A percentile compares a stretch with the other conserved stretches of the same genome.
These are phyloP conservation scores for Acanthaster planci DNA, from an alignment of 35 echinoderm and acorn worm genomes.

Conservation along the genomic window DNA sequence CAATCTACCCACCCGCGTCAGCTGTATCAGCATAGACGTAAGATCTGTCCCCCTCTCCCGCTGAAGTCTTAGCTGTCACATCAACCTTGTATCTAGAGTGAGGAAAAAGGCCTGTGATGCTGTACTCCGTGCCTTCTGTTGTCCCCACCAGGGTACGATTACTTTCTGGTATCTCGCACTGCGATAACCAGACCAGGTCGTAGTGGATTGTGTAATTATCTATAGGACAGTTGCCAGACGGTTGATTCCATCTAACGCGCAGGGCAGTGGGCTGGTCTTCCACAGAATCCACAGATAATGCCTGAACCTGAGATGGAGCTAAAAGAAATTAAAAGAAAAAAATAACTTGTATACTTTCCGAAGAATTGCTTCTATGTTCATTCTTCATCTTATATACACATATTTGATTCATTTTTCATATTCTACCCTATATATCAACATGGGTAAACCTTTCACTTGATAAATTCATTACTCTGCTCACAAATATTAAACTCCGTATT, in stretches of 20 bases:
- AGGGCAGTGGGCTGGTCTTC: background rate
- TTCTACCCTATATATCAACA: too few relatives aligned
- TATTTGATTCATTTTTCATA: too few relatives aligned
- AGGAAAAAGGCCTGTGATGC: background rate
- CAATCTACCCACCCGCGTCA: background rate
- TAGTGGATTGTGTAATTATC: background rate
- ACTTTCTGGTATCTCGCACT: background rate
- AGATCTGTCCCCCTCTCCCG: background rate
- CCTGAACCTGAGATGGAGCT: background rate
- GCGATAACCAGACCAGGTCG: background rate
- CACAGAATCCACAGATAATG: background rate
- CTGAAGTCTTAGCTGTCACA: background rate
- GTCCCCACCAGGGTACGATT: background rate
- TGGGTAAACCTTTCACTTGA: too few relatives aligned
- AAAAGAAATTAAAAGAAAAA: background rate
- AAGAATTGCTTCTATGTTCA: too few relatives aligned
- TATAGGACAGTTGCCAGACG: background rate
- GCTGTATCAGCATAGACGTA: background rate
- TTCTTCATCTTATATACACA: too few relatives aligned
- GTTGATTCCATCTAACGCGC: background rate
- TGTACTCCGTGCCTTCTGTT: background rate
- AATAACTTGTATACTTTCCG: too few relatives aligned
- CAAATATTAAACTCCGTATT: too few relatives aligned
- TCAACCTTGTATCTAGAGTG: background rate
- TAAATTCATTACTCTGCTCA: too few relatives aligned